A percentile compares a stretch with the other conserved stretches of the same genome.
These are phyloP conservation scores for Drosophila insularis DNA, from an alignment of 1,140 invertebrate genomes.

Conservation along the genomic window DNA sequence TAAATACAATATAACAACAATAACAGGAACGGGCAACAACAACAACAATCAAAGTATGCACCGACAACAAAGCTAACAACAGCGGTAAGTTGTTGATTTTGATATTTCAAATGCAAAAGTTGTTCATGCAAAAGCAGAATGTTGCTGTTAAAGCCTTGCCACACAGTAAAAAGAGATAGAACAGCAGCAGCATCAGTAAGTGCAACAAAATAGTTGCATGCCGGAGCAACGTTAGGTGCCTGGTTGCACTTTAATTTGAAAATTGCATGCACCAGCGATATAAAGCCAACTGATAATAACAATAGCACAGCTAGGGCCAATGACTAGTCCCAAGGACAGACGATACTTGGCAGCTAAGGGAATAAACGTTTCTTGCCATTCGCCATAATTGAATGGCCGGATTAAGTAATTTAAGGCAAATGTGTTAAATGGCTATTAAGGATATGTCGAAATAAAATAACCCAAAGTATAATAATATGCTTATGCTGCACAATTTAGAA, in stretches of 20 bases:
- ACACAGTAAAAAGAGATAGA: not conserved
- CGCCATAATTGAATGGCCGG: not conserved
- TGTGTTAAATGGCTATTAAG: not conserved
- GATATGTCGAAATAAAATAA: not conserved
- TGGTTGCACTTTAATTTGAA: slow-evolving; percentile 52
- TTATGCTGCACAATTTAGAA: not conserved
- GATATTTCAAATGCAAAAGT: slow-evolving; percentile 75
- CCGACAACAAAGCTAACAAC: slow-evolving; percentile 63
- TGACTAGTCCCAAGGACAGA: not conserved
- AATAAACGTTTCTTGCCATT: too few relatives aligned
- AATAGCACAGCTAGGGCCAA: slow-evolving; percentile 2
- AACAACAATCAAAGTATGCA: slow-evolving; percentile 33
- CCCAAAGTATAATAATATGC: not conserved
- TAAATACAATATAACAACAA: slow-evolving; percentile 22
- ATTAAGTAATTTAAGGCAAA: not conserved
- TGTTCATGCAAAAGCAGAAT: slow-evolving; percentile 44
- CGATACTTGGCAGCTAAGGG: too few relatives aligned
- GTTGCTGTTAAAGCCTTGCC: slow-evolving; percentile 41
- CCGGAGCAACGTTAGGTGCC: slow-evolving; percentile 53
- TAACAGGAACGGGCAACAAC: slow-evolving; percentile 9
- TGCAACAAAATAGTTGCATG: slow-evolving; percentile 56
- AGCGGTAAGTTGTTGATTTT: slow-evolving; percentile 75
- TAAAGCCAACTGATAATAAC: slow-evolving; percentile 37
- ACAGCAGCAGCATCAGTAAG: not conserved
- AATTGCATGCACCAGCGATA: slow-evolving; percentile 44